These are phyloP conservation scores for Nomada hirtipes DNA, from an alignment of 2,888 invertebrate genomes.

Conservation along the genomic window DNA sequence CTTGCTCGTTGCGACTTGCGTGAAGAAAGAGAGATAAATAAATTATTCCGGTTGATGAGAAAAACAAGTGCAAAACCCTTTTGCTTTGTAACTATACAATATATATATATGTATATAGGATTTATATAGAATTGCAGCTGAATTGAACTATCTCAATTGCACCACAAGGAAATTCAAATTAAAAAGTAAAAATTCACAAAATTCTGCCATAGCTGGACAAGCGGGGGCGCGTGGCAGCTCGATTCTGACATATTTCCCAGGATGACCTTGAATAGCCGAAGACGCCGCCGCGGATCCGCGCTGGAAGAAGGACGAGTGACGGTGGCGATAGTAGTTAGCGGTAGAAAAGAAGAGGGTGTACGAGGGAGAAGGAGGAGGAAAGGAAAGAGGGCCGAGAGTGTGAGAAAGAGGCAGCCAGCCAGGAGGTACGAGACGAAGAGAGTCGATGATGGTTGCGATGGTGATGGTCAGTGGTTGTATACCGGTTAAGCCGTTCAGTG, in stretches of 20 bases:
- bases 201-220: too few species aligned
- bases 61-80: too few species aligned
- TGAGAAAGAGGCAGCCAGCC: slow-evolving; percentile 33
- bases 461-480: slow-evolving; percentile 77
- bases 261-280: slow-evolving; percentile 79
- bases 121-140: too few species aligned
- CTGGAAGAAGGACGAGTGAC: slow-evolving; percentile 73
- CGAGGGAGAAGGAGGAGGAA: slow-evolving; percentile 23
- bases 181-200: too few species aligned
- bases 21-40: too few species aligned
- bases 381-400: slow-evolving; percentile 21
- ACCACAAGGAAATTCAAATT: too few species aligned
- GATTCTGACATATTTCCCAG: slow-evolving; percentile 77
- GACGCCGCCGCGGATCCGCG: slow-evolving; percentile 50
- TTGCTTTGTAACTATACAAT: too few species aligned
- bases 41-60: too few species aligned
- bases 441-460: slow-evolving; percentile 71
- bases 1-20: not conserved
- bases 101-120: too few species aligned
- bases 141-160: too few species aligned
- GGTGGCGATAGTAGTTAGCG: slow-evolving; percentile 64
- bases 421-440: slow-evolving; percentile 64
- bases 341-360: slow-evolving; percentile 61
- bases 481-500: slow-evolving; percentile 79
- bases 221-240: slow-evolving; percentile 53